phyloP scores from a whole-genome alignment of 1,140 invertebrate species.

The Caenorhabditis inopinata region DNA sequence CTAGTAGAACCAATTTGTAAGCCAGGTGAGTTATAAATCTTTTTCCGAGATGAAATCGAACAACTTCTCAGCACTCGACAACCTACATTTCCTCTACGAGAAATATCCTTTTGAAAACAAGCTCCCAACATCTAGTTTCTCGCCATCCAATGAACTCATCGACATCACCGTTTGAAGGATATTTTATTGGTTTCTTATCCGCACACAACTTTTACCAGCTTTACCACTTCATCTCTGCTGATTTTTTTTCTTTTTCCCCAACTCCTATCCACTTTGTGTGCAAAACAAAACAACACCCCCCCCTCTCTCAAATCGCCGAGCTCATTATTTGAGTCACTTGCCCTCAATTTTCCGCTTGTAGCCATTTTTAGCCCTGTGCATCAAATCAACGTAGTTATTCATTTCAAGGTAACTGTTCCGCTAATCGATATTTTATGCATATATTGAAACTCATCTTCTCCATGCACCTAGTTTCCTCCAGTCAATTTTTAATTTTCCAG shows the following conservation, averaged over 20 bases:
- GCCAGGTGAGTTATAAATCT: neutral
- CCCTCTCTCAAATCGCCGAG: neutral
- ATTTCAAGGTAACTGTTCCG: neutral
- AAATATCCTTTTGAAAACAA: neutral
- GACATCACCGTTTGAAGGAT: constrained; percentile 6
- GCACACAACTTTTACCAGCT: neutral
- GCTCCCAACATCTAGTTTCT: neutral
- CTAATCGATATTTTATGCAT: constrained; percentile 22
- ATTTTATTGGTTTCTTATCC: too few relatives aligned
- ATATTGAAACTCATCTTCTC: neutral
- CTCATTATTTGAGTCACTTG: neutral
- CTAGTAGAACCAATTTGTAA: neutral
- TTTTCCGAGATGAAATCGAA: too few relatives aligned
- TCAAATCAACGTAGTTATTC: neutral
- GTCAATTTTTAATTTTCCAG: neutral
- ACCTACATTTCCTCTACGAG: neutral
- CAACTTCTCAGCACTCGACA: neutral
- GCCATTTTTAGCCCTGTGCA: constrained; percentile 26
- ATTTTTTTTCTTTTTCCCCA: neutral
- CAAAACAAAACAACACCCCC: neutral
- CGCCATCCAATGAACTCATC: neutral
- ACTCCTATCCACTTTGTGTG: constrained; percentile 21
- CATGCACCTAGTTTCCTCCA: neutral
- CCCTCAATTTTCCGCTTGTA: neutral
- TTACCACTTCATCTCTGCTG: neutral